A percentile compares a stretch with the other conserved stretches of the same genome.
phyloP scores from a whole-genome alignment of 2,888 invertebrate genomes.

The Acleris sparsana region DNA sequence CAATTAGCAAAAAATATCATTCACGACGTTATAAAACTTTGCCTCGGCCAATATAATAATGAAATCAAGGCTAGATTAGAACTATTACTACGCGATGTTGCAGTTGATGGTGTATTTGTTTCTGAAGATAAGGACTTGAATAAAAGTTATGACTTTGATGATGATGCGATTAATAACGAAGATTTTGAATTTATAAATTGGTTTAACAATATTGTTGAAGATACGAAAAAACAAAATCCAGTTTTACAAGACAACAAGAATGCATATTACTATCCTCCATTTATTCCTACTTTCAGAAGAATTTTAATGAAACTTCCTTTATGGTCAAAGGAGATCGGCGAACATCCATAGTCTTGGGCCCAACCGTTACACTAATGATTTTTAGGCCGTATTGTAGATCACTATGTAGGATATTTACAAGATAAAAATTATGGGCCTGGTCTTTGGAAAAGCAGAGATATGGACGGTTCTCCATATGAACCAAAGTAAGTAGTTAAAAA shows the following conservation, averaged over 20 bases:
- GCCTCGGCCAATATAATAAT: conserved; percentile 20
- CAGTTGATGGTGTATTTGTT: no score
- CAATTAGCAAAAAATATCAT: conserved; percentile 11
- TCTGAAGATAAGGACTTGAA: conserved; percentile 4
- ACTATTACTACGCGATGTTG: conserved; percentile 1
- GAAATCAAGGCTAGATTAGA: conserved; percentile 15
- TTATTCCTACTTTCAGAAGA: conserved; percentile 18
- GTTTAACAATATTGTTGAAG: conserved; percentile 17
- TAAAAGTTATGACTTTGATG: conserved; percentile 5
- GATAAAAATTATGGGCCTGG: no score
- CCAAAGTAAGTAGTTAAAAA: no score
- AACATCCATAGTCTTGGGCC: no score
- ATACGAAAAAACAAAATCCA: conserved; percentile 6
- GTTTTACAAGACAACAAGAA: conserved; percentile 12
- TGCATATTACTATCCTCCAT: conserved; percentile 20
- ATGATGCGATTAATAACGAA: conserved; percentile 12
- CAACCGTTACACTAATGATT: no score
- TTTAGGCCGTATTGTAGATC: no score
- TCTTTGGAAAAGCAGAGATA: no score
- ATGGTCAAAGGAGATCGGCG: no score
- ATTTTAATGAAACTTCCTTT: conserved; percentile 17
- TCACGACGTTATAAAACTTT: conserved; percentile 16
- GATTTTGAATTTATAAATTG: conserved; percentile 16
- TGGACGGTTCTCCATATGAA: no score
- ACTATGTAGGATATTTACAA: no score